phyloP scores from a whole-genome alignment of 2,797 vertebrate species.

The Pipistrellus pipistrellus region DNA sequence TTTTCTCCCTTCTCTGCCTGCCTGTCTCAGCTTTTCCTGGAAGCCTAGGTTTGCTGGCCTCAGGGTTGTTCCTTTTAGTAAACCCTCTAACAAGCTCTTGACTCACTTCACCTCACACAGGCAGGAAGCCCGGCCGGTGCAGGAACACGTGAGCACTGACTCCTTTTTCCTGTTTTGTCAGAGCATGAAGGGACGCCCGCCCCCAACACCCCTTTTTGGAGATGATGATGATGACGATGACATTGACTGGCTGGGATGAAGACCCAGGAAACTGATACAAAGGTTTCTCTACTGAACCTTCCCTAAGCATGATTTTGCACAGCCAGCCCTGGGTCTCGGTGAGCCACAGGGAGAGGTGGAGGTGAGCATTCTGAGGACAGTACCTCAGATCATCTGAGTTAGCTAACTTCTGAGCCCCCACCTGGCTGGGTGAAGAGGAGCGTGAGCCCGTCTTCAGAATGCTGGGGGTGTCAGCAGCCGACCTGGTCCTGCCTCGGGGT shows the following conservation, averaged over 20 bases:
- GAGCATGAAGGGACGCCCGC: constrained; percentile 96
- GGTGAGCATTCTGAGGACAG: constrained; percentile 63
- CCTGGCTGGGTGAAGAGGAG: constrained; percentile 29
- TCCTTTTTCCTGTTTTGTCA: constrained; percentile 85
- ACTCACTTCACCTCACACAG: not conserved
- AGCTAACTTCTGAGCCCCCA: not conserved
- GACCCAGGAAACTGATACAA: constrained; percentile 64
- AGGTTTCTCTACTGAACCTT: constrained; percentile 52
- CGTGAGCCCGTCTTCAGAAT: not conserved
- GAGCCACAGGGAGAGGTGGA: constrained; percentile 60
- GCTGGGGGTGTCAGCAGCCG: not conserved
- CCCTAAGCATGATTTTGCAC: constrained; percentile 78
- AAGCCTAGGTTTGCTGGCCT: constrained; percentile 3
- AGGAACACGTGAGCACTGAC: constrained; percentile 64
- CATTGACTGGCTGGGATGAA: constrained; percentile 95
- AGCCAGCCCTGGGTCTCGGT: constrained; percentile 56
- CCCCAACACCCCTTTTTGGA: constrained; percentile 94
- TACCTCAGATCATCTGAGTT: not conserved
- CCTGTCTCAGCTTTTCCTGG: constrained; percentile 23
- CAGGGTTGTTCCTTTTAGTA: not conserved
- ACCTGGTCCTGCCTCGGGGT: not conserved
- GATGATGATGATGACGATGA: constrained; percentile 94
- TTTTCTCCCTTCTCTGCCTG: not conserved
- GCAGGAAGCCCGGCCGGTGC: not conserved
- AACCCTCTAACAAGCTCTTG: not conserved